Evolutionary conservation across 2,888 invertebrate species (phyloP).

Genomic region (Muscina levida): DNA sequence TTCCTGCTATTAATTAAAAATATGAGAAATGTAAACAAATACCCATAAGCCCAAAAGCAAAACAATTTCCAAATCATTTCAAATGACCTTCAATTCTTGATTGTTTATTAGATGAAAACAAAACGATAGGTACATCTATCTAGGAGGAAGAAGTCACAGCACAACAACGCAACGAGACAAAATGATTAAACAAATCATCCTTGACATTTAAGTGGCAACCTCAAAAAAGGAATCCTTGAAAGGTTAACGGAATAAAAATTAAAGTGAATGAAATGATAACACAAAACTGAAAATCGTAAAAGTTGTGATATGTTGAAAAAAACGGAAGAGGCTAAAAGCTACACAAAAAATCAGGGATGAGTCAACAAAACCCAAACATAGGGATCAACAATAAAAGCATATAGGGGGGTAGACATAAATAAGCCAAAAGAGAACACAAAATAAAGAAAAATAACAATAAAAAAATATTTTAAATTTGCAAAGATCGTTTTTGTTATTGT

Average conservation of each 20-base stretch:
- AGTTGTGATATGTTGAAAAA: conserved; percentile 33
- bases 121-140: neutral
- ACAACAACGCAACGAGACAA: neutral
- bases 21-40: conserved; percentile 41
- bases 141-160: neutral
- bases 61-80: conserved; percentile 19
- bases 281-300: conserved; percentile 2
- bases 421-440: neutral
- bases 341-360: conserved; percentile 49
- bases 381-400: no score
- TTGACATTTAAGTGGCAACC: conserved; percentile 39
- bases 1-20: conserved; percentile 22
- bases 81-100: conserved; percentile 55
- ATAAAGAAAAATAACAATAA: no score
- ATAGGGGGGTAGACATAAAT: conserved; percentile 1
- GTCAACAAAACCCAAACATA: conserved; percentile 45
- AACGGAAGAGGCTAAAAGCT: conserved; percentile 18
- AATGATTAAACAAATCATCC: conserved; percentile 44
- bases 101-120: conserved; percentile 52
- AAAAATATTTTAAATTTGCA: neutral
- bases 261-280: conserved; percentile 27
- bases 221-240: conserved; percentile 10
- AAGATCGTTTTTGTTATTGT: neutral
- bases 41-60: neutral
- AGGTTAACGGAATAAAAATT: neutral